These are phyloP conservation scores for Apotomis capreana DNA, from an alignment of 2,888 invertebrate genomes.

Conservation along the genomic window DNA sequence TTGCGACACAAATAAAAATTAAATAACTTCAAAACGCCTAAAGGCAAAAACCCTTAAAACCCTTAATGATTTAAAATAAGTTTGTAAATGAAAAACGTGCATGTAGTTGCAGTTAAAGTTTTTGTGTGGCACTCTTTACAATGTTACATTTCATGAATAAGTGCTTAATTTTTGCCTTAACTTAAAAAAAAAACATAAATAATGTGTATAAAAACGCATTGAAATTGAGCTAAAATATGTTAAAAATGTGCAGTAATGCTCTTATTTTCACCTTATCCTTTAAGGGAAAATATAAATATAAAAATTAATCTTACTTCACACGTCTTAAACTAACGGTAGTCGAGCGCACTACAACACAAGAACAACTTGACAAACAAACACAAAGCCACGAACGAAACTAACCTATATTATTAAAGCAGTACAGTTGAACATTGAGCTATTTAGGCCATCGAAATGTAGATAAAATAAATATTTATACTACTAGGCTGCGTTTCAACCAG, in stretches of 20 bases:
- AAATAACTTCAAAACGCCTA: too few species aligned
- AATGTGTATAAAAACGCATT: background rate
- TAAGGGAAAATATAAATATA: background rate
- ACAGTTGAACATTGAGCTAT: slow-evolving; percentile 3
- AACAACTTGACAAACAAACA: background rate
- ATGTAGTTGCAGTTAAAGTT: too few species aligned
- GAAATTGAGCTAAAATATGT: background rate
- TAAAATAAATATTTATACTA: too few species aligned
- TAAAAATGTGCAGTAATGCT: slow-evolving; percentile 4
- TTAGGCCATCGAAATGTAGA: background rate
- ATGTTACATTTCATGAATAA: too few species aligned
- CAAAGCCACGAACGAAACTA: slow-evolving; percentile 9
- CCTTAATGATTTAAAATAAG: too few species aligned
- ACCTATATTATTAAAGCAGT: slow-evolving; percentile 12
- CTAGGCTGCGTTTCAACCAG: too few species aligned
- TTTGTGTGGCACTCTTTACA: too few species aligned
- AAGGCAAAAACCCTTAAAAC: too few species aligned
- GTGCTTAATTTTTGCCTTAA: too few species aligned
- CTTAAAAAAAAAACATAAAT: background rate
- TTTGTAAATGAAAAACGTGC: too few species aligned
- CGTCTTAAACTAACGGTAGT: slow-evolving; percentile 13
- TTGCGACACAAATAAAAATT: too few species aligned
- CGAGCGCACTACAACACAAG: slow-evolving; percentile 3
- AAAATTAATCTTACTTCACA: slow-evolving; percentile 12
- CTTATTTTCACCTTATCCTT: slow-evolving; percentile 11